A percentile compares a stretch with the other conserved stretches of the same genome.
Evolutionary conservation across 2,888 invertebrate genomes (phyloP).

Genomic region (Pocota personata): DNA sequence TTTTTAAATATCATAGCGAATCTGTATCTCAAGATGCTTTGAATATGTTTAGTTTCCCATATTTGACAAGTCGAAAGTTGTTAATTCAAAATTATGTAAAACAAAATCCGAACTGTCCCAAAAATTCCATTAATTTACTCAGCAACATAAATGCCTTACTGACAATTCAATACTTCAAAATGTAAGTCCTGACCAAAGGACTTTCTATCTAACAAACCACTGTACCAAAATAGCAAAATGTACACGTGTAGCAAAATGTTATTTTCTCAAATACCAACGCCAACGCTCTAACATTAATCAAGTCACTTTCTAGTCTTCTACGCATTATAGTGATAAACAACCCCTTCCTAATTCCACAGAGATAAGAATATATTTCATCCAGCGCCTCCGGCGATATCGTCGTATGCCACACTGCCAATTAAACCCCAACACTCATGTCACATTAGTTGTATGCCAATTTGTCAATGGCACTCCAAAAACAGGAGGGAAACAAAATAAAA

Average conservation of each 20-base stretch:
- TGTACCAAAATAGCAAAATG: not conserved
- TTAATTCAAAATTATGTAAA: no score
- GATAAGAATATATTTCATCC: slow-evolving; percentile 15
- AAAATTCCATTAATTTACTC: no score
- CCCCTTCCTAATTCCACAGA: not conserved
- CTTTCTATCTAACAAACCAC: not conserved
- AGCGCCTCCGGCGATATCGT: slow-evolving; percentile 7
- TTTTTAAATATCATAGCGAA: no score
- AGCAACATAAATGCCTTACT: no score
- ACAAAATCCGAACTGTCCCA: no score
- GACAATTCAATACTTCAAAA: no score
- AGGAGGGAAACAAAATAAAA: not conserved
- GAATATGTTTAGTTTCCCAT: no score
- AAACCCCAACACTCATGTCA: slow-evolving; percentile 52
- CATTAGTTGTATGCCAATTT: slow-evolving; percentile 47
- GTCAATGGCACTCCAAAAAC: slow-evolving; percentile 28
- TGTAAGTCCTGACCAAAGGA: no score
- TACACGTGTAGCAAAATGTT: not conserved
- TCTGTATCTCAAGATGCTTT: no score
- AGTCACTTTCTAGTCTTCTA: not conserved
- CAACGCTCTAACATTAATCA: not conserved
- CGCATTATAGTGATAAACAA: not conserved
- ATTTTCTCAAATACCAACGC: not conserved
- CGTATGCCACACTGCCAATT: slow-evolving; percentile 29
- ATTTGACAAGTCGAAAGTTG: no score